Evolutionary conservation across 2,888 invertebrate genomes (phyloP), one percentile per base, ranked within the genome.

Genomic region (Drosophila prolongata): DNA sequence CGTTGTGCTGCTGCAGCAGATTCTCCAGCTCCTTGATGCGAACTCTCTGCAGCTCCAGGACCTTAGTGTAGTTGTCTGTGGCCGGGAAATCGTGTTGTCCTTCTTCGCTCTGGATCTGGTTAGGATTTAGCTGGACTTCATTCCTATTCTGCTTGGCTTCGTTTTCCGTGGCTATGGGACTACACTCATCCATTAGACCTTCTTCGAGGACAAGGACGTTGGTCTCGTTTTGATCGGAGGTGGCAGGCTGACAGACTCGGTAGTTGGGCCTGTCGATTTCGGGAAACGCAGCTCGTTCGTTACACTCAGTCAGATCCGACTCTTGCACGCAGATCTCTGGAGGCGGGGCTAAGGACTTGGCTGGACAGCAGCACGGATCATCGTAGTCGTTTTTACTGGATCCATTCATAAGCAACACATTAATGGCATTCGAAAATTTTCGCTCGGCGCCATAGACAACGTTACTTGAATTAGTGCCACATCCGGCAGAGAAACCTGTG

Each of bases 321-420:
- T 86, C 69, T n/a, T 74, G 47, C 3, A 86, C 77, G 37, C 75
- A 50, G 8, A 88, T 75, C 30, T 79, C 69, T 1, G 77, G 58
- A 6, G 35, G 27, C 6, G 70, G 54, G 3, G 30, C 34, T 1
- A 58, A 58, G 1, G 52, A 38, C n/a, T 35, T 43, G 13, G 34
- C 13, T 4, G 56, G 56, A 14, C 43, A 67, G 34, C 30, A 37
- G n/a, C 34, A 44, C 1, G 19, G n/a, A 8, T 38, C 50, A 1
- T 55, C 55, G 6, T 49, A 46, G 24, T 44, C 43, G 2, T 44
- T 38, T 19, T 42, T 44, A 5, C 55, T 46, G 9, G 55, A 37
- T 19, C 42, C 42, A 6, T 66, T 55, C 70, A 71, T 74, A n/a
- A 71, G 50, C 8, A 71, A 66, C 13, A 71, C 71, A 19, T 71